Evolutionary conservation across 92 coral and sea anemone genomes (phyloP).

Genomic region (Paramuricea clavata): DNA sequence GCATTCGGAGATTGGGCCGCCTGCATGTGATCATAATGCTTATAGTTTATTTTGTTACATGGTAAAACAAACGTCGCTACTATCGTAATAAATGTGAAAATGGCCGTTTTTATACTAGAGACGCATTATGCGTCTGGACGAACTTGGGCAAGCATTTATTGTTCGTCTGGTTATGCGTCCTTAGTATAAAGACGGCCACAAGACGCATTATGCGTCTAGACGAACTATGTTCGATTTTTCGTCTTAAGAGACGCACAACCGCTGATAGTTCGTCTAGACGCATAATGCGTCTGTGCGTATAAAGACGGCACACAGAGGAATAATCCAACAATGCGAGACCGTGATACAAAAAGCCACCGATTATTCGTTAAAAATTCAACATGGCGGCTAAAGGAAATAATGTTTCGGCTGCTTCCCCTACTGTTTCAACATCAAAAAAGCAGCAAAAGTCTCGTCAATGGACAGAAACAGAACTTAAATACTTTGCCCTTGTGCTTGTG

Average conservation of each 20-base stretch:
- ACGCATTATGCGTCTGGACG: slow-evolving; percentile 44
- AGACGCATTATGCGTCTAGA: slow-evolving; percentile 58
- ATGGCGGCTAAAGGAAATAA: slow-evolving; percentile 14
- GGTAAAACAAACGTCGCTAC: no score
- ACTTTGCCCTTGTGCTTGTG: slow-evolving; percentile 57
- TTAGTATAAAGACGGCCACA: slow-evolving; percentile 53
- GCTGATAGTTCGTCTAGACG: slow-evolving; percentile 47
- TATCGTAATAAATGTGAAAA: no score
- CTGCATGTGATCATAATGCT: no score
- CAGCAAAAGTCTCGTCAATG: slow-evolving; percentile 53
- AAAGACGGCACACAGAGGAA: slow-evolving; percentile 49
- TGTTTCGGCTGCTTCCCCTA: slow-evolving; percentile 27
- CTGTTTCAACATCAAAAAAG: background rate
- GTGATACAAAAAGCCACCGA: slow-evolving; percentile 3
- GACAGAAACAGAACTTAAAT: slow-evolving; percentile 65
- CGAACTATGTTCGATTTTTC: slow-evolving; percentile 18
- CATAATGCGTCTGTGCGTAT: slow-evolving; percentile 37
- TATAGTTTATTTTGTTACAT: no score
- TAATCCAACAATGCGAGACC: slow-evolving; percentile 24
- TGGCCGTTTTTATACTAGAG: background rate
- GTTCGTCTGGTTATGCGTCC: slow-evolving; percentile 61
- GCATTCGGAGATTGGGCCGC: no score
- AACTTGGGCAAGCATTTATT: slow-evolving; percentile 51
- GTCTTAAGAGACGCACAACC: slow-evolving; percentile 42
- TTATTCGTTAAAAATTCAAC: background rate